Conservation (phyloP, 2,113 vertebrate species). For the Alaudala cheleensis region DNA sequence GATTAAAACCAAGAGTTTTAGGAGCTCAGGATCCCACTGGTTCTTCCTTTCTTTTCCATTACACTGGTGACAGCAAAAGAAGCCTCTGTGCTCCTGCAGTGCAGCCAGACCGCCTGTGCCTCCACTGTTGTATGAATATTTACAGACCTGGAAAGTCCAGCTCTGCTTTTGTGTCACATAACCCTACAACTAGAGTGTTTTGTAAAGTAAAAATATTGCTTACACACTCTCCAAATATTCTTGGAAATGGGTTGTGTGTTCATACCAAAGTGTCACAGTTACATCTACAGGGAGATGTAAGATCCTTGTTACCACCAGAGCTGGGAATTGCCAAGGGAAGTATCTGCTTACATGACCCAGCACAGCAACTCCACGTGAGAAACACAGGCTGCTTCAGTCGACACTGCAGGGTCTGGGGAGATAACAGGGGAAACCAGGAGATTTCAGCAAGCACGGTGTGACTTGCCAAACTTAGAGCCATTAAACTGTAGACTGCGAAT, state of each 20-base stretch:
- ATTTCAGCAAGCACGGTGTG: not conserved
- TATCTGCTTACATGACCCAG: not conserved
- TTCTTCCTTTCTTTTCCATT: not conserved
- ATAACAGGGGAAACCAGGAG: not conserved
- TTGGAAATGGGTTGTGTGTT: not conserved
- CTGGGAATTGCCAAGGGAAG: not conserved
- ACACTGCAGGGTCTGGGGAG: not conserved
- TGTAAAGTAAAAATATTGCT: not conserved
- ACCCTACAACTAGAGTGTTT: not conserved
- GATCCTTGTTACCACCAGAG: not conserved
- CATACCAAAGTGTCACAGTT: not conserved
- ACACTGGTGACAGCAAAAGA: not conserved
- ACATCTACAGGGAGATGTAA: not conserved
- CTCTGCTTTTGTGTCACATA: not conserved
- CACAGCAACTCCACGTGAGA: not conserved
- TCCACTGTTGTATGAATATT: not conserved
- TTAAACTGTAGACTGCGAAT: not conserved
- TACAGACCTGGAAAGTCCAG: not conserved
- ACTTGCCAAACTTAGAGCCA: not conserved
- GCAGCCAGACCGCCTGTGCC: rapidly evolving
- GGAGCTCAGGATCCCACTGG: not conserved
- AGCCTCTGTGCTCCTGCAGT: not conserved
- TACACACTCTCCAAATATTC: not conserved
- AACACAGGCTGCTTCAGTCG: not conserved
- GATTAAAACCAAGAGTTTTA: not conserved